Evolutionary conservation across 1,140 invertebrate genomes (phyloP).

Genomic region (Fopius arisanus): DNA sequence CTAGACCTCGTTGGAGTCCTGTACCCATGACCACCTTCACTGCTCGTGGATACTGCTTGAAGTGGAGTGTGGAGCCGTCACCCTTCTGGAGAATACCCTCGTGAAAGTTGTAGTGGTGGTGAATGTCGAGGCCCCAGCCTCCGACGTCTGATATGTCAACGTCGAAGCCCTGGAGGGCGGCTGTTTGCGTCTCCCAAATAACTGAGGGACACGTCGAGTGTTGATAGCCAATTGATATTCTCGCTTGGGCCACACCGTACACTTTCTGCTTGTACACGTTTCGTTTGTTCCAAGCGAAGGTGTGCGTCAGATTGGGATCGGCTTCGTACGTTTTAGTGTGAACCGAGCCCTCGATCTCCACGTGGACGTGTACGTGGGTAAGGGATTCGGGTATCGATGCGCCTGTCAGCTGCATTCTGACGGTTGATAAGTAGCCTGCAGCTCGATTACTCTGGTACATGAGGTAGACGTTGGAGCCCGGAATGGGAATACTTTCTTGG

Average conservation of each 20-base stretch:
- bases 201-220: conserved; percentile 85
- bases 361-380: conserved; percentile 86
- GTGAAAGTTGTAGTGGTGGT: conserved; percentile 98
- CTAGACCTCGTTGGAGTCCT: conserved; percentile 80
- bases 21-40: conserved; percentile 94
- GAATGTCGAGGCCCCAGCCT: conserved; percentile 96
- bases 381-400: conserved; percentile 80
- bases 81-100: conserved; percentile 97
- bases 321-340: conserved; percentile 94
- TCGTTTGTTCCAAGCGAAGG: conserved; percentile 95
- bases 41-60: conserved; percentile 90
- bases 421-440: conserved; percentile 89
- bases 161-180: conserved; percentile 94
- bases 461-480: conserved; percentile 89
- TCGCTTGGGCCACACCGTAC: conserved; percentile 86
- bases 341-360: conserved; percentile 90
- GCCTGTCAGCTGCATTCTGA: conserved; percentile 89
- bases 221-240: conserved; percentile 93
- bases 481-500: conserved; percentile 92
- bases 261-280: conserved; percentile 98
- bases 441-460: conserved; percentile 93
- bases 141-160: conserved; percentile 96
- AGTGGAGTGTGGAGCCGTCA: conserved; percentile 90
- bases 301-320: conserved; percentile 92
- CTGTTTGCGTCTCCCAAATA: conserved; percentile 94